These are phyloP conservation scores for Pogona vitticeps DNA, from an alignment of 2,113 vertebrate genomes.

Conservation along the genomic window DNA sequence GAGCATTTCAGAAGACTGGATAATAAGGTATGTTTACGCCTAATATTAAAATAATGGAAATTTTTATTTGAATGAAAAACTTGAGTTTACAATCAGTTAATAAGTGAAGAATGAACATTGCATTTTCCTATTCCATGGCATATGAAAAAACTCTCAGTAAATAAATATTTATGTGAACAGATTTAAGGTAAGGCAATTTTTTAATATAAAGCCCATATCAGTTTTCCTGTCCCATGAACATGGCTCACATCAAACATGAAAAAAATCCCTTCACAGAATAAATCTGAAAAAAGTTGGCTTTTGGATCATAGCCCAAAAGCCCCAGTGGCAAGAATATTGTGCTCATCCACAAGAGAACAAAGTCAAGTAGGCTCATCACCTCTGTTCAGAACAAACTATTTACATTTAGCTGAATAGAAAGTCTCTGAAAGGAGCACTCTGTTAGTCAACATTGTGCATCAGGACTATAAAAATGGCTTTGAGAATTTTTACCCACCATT, in stretches of 20 bases:
- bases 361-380: slow-evolving; percentile 62
- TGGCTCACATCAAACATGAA: slow-evolving; percentile 73
- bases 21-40: slow-evolving; percentile 43
- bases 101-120: slow-evolving; percentile 81
- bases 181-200: slow-evolving; percentile 81
- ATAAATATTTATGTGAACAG: slow-evolving; percentile 81
- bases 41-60: slow-evolving; percentile 81
- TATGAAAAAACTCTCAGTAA: slow-evolving; percentile 78
- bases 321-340: slow-evolving; percentile 73
- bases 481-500: slow-evolving; percentile 78
- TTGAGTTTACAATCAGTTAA: slow-evolving; percentile 81
- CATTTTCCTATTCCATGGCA: slow-evolving; percentile 75
- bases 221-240: slow-evolving; percentile 70
- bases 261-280: slow-evolving; percentile 74
- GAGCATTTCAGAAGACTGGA: background rate
- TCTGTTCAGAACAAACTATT: slow-evolving; percentile 69
- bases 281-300: slow-evolving; percentile 51
- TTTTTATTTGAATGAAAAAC: slow-evolving; percentile 87
- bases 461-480: slow-evolving; percentile 82
- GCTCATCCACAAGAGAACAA: slow-evolving; percentile 67
- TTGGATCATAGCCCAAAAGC: slow-evolving; percentile 71
- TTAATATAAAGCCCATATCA: slow-evolving; percentile 74
- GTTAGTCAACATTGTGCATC: slow-evolving; percentile 75
- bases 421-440: slow-evolving; percentile 80
- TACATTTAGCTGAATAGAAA: slow-evolving; percentile 67